phyloP scores from a whole-genome alignment of 2,797 vertebrate genomes.

The Siniperca undulata region DNA sequence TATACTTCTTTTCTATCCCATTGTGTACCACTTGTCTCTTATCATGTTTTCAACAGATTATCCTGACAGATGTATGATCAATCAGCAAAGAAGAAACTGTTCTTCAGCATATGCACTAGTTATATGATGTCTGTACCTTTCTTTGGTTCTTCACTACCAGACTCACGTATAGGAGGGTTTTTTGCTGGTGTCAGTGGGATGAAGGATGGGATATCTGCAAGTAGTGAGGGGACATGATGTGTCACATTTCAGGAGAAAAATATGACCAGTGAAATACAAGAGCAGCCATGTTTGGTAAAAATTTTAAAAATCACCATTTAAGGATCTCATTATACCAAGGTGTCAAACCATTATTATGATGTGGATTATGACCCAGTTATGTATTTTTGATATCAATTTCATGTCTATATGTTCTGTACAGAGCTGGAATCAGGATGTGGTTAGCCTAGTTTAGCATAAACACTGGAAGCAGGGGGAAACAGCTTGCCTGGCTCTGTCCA shows the following conservation, averaged over 20 bases:
- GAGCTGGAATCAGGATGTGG: not conserved
- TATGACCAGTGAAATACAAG: slow-evolving; percentile 19
- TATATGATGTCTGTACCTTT: slow-evolving; percentile 85
- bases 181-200: slow-evolving; percentile 81
- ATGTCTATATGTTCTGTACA: not conserved
- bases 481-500: too few species aligned
- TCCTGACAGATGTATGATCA: not conserved
- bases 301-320: not conserved
- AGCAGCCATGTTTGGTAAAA: not conserved
- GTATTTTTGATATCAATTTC: not conserved
- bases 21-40: not conserved
- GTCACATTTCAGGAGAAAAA: slow-evolving; percentile 83
- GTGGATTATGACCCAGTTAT: not conserved
- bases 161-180: slow-evolving; percentile 55
- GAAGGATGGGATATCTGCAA: slow-evolving; percentile 86
- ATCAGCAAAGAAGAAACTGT: not conserved
- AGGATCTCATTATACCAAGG: not conserved
- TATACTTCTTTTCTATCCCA: not conserved
- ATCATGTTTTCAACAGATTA: not conserved
- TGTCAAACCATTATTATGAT: slow-evolving; percentile 1
- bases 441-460: not conserved
- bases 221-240: slow-evolving; percentile 85
- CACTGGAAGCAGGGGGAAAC: not conserved
- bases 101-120: not conserved
- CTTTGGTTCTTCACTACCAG: slow-evolving; percentile 85